These are phyloP conservation scores for Byasa hedistus DNA, from an alignment of 2,888 invertebrate species.

Conservation along the genomic window DNA sequence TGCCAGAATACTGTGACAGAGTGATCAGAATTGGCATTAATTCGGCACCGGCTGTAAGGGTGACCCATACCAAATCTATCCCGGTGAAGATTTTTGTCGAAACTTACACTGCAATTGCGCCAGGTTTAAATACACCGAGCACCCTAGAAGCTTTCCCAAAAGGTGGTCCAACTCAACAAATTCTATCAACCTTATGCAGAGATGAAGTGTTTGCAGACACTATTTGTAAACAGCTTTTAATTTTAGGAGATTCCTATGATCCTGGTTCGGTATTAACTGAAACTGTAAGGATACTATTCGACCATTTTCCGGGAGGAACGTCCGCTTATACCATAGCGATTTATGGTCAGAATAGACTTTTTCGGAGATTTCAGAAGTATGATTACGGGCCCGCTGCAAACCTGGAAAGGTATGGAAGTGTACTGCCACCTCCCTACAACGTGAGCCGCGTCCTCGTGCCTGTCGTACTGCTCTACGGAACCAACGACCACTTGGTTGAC, in stretches of 20 bases:
- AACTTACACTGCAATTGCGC: not conserved
- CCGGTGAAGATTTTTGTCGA: not conserved
- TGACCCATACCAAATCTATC: not conserved
- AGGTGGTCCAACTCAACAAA: not conserved
- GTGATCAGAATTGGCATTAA: constrained; percentile 31
- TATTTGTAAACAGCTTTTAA: not conserved
- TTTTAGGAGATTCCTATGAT: constrained; percentile 19
- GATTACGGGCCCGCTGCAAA: constrained; percentile 44
- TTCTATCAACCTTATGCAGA: not conserved
- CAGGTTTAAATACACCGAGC: not conserved
- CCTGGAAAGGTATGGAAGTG: constrained; percentile 47
- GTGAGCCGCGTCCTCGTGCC: constrained; percentile 51
- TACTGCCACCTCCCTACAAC: constrained; percentile 52
- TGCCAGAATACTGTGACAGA: constrained; percentile 75
- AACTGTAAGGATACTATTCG: constrained; percentile 30
- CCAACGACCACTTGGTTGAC: constrained; percentile 80
- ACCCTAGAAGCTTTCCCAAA: not conserved
- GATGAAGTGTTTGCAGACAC: not conserved
- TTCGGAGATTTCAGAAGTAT: constrained; percentile 40
- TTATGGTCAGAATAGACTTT: constrained; percentile 39
- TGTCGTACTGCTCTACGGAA: constrained; percentile 53
- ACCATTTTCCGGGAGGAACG: constrained; percentile 47
- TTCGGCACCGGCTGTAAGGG: not conserved
- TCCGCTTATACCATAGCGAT: constrained; percentile 48
- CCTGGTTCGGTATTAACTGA: constrained; percentile 37